Evolutionary conservation across 1,140 invertebrate species (phyloP).

Genomic region (Nasonia vitripennis): DNA sequence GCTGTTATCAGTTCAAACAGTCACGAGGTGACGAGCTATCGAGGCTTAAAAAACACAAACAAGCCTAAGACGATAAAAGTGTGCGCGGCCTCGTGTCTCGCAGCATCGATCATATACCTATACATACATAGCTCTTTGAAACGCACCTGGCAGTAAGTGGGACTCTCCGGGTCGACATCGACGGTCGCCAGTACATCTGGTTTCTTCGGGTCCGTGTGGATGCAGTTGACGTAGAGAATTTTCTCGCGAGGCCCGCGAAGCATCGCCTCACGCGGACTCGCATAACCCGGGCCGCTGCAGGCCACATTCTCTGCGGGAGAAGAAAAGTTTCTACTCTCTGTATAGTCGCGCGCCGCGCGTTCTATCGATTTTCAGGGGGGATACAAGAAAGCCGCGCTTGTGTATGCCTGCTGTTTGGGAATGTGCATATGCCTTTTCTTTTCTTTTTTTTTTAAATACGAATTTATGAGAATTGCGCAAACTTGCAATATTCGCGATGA

Average conservation of each 20-base stretch:
- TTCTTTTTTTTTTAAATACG: no score
- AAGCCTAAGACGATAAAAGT: no score
- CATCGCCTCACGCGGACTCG: conserved; percentile 88
- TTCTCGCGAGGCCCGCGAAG: conserved; percentile 87
- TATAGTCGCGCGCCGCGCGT: background rate
- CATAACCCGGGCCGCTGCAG: conserved; percentile 85
- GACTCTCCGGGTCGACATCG: conserved; percentile 91
- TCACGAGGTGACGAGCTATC: no score
- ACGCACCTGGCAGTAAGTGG: conserved; percentile 88
- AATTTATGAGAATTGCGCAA: no score
- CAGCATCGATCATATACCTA: no score
- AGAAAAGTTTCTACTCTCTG: conserved; percentile 22
- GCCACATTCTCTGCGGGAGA: conserved; percentile 61
- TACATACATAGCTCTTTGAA: background rate
- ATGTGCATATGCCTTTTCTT: background rate
- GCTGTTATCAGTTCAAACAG: background rate
- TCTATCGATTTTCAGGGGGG: conserved; percentile 13
- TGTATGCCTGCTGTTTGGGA: background rate
- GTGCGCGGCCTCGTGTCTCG: no score
- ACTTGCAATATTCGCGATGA: no score
- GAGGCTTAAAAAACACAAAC: no score
- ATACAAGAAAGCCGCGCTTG: background rate
- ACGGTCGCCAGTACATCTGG: conserved; percentile 93
- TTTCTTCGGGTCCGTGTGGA: conserved; percentile 83
- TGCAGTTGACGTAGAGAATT: conserved; percentile 91